Evolutionary conservation across 2,113 vertebrate genomes (phyloP), one percentile per base, ranked within the genome.

Genomic region (Caranx melampygus): DNA sequence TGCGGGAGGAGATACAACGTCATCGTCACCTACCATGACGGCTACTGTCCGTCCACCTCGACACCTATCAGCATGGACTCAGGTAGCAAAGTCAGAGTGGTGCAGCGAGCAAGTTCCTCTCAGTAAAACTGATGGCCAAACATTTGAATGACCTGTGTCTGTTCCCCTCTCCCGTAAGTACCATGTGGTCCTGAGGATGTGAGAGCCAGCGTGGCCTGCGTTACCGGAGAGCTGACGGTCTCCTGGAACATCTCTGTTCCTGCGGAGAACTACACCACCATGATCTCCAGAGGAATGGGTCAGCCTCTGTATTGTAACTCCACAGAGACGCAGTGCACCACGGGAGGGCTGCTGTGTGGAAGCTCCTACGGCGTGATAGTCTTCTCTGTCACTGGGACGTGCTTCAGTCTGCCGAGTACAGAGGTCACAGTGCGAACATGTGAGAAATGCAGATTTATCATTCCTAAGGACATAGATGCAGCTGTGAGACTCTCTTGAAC

Each of bases 1-100:
- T 95, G 94, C 52, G 94, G 92, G 20, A 80, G 59, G 60, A 89
- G 6, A 14, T 94, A 94, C 84, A 90, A 51, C 0, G 82, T 93
- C 77, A 88, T 64, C 0, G 93, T 94, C 31, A 89, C 65, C 21
- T 78, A 86, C 72, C 6, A 64, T 2, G 82, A 93, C 26, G 92
- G 87, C 65, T 71, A 26, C 55, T 95, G 94, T 64, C 49, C 5
- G 3, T 88, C 89, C 55, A 75, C 75, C 33, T 95, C 94, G 0
- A 9, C 75, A 4, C 14, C 85, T 5, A 58, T 91, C 78, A 88
- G 47, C 77, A 88, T 94, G 87, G 78, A 91, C 40, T 91, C 94
- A 61, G 93, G 94, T 94, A 81, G 13, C 3, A 9, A 26, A 60
- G 9, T 54, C 18, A 15, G 10, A 44, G 6, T 13, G 31, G 0